A percentile compares a stretch with the other conserved stretches of the same genome.
Conservation (phyloP, 2,888 invertebrate species). For the Drosophila kanekoi region DNA sequence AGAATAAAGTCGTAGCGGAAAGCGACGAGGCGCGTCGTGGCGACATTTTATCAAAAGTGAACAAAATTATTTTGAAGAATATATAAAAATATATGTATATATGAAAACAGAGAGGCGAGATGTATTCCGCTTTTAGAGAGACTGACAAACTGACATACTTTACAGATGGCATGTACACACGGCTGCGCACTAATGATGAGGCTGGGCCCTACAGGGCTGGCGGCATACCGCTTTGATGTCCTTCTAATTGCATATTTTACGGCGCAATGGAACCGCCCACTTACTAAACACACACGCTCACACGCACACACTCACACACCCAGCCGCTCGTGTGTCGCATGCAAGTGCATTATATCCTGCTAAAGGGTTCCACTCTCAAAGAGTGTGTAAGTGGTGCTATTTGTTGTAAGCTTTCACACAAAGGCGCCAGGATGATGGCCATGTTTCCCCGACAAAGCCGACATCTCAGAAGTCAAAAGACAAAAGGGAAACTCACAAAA, state of each 20-base stretch:
- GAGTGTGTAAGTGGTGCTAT: constrained; percentile 70
- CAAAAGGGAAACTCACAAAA: constrained; percentile 70
- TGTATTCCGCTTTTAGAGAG: constrained; percentile 33
- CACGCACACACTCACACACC: constrained; percentile 11
- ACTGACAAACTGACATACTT: constrained; percentile 33
- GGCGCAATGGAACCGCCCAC: constrained; percentile 66
- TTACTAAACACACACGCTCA: constrained; percentile 21
- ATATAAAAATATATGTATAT: constrained; percentile 54
- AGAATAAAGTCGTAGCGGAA: constrained; percentile 25
- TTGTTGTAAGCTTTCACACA: constrained; percentile 57
- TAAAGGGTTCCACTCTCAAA: constrained; percentile 57
- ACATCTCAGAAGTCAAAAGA: constrained; percentile 58
- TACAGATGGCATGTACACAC: constrained; percentile 23
- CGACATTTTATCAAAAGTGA: constrained; percentile 59
- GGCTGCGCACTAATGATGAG: constrained; percentile 55
- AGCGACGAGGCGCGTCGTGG: constrained; percentile 7
- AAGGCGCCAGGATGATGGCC: constrained; percentile 43
- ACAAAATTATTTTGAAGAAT: constrained; percentile 38
- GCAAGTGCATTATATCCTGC: constrained; percentile 54
- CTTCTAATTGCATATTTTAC: constrained; percentile 80
- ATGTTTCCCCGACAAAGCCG: constrained; percentile 28
- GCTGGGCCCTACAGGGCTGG: constrained; percentile 37
- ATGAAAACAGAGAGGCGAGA: constrained; percentile 39
- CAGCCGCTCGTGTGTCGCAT: constrained; percentile 17
- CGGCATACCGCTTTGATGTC: constrained; percentile 70